Evolutionary conservation across 2,888 invertebrate species (phyloP), one percentile per base, ranked within the genome.

Genomic region (Ichneumoninae sp.): DNA sequence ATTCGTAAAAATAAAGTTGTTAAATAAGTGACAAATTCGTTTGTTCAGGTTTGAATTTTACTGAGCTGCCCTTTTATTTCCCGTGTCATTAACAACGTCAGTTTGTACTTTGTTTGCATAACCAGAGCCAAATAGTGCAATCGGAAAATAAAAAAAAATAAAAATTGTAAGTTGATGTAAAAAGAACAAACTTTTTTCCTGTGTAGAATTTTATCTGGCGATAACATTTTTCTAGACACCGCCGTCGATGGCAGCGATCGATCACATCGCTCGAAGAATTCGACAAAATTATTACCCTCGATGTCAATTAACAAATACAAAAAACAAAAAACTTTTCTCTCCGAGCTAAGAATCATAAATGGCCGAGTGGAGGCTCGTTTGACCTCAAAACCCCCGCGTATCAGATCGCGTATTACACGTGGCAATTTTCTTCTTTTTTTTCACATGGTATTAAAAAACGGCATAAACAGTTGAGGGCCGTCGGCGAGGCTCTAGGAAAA

Each of bases 401-500:
- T 47, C 47, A 70, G 70, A 70, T 78, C 50, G 63, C 47, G 36
- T 47, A 70, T 70, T 50, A 6, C 47, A 22, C 50, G 36, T 50
- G 47, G 47, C 63, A 63, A 69, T 47, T 73, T 69, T 54, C 54
- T 60, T 30, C 36, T 76, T 82, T 40, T 65, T 66, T 33, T 36
- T 4, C 2, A 65, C 73, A 73, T 36, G 60, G 81, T 65, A 19
- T 68, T 40, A 40, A 22, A 50, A 36, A 65, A 44, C 19, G 10
- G 52, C 50, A 73, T 7, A 68, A 63, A 82, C 83, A 26, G 66
- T 78, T 30, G 79, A 77, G 85, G 85, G 84, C 86, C 77, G 87
- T 75, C 77, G 87, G 78, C 83, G 89, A 89, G 85, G 57, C 57
- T 26, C 26, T 87, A 86, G 88, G 87, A 91, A 70, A 69, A 79